Conservation (phyloP, 2,888 invertebrate species). For the Cynaeus angustus region DNA sequence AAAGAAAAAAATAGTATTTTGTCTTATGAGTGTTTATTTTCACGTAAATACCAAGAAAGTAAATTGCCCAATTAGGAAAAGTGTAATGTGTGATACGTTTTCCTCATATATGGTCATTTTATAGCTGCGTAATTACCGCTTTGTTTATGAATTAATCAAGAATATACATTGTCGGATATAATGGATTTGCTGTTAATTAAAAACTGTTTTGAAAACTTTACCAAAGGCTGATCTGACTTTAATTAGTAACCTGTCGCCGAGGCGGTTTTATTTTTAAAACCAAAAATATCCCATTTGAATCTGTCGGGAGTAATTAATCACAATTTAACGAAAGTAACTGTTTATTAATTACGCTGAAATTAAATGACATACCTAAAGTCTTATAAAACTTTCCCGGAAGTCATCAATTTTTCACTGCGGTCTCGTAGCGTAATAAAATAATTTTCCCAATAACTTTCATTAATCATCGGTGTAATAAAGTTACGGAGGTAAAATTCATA, state of each 20-base stretch:
- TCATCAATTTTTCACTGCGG: constrained; percentile 1
- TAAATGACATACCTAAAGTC: constrained; percentile 18
- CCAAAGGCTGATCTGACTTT: constrained; percentile 42
- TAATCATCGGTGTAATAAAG: constrained; percentile 8
- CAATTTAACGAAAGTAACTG: constrained; percentile 33
- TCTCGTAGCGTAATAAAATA: not conserved
- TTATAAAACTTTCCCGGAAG: constrained; percentile 19
- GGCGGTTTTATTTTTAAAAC: constrained; percentile 31
- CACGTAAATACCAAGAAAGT: too few relatives aligned
- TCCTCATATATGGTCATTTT: constrained; percentile 5
- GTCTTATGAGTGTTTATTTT: too few relatives aligned
- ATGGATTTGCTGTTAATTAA: constrained; percentile 45
- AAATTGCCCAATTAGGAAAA: too few relatives aligned
- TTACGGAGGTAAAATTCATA: not conserved
- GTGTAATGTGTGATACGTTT: too few relatives aligned
- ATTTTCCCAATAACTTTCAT: constrained; percentile 6
- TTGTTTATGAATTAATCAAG: constrained; percentile 30
- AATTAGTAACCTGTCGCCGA: constrained; percentile 44
- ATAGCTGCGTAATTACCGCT: constrained; percentile 21
- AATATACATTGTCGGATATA: constrained; percentile 23
- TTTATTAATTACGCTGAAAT: constrained; percentile 30
- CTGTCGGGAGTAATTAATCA: constrained; percentile 40
- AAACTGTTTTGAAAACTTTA: constrained; percentile 45
- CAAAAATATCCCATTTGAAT: constrained; percentile 29
- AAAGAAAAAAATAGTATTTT: too few relatives aligned